Percentiles rank a stretch among this genome's conserved stretches.
Evolutionary conservation across 2,888 invertebrate species (phyloP).

Genomic region (Phyto melanocephala): DNA sequence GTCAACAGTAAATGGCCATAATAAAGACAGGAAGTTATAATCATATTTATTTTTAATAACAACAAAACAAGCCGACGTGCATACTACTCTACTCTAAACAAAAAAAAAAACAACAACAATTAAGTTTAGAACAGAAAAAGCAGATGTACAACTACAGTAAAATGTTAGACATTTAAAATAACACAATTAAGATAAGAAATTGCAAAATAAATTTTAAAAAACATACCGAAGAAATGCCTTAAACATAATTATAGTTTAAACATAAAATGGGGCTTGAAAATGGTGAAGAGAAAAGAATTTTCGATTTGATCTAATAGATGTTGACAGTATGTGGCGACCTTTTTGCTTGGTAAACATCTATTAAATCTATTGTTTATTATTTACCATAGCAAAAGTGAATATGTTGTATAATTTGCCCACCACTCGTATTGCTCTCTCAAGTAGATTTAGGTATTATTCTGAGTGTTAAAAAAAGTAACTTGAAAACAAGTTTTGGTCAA

Average conservation of each 20-base stretch:
- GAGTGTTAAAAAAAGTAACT: no score
- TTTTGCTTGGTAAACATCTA: no score
- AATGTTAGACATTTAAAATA: conserved; percentile 31
- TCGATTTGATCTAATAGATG: no score
- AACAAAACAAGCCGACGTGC: not conserved
- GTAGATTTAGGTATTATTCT: no score
- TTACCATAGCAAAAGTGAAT: no score
- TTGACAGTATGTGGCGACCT: no score
- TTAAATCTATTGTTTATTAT: no score
- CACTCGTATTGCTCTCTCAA: no score
- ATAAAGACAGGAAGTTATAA: conserved; percentile 56
- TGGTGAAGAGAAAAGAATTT: no score
- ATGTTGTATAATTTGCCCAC: no score
- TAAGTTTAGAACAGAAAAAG: not conserved
- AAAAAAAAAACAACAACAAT: not conserved
- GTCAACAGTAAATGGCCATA: not conserved
- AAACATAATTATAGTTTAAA: not conserved
- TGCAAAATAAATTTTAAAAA: not conserved
- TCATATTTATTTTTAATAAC: conserved; percentile 41
- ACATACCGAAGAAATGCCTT: conserved; percentile 6
- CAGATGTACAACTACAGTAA: conserved; percentile 34
- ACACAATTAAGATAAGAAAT: not conserved
- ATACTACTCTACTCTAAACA: not conserved
- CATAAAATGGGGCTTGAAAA: not conserved
- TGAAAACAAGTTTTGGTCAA: no score